These are phyloP conservation scores for Shinisaurus crocodilurus DNA, from an alignment of 2,113 vertebrate genomes.

Conservation along the genomic window DNA sequence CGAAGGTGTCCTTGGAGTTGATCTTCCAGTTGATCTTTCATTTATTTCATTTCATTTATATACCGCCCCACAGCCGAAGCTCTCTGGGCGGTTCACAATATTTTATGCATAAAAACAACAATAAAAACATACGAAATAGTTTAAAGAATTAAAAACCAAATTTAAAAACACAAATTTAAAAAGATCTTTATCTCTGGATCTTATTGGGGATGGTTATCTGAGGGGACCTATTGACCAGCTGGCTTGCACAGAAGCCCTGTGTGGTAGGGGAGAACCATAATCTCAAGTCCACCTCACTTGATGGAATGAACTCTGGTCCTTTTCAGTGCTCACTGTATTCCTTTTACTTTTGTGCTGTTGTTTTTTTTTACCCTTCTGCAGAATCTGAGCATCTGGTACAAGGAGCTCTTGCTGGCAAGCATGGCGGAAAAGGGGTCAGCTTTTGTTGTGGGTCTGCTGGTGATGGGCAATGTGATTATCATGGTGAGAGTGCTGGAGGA, in stretches of 20 bases:
- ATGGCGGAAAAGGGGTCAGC: slow-evolving; percentile 57
- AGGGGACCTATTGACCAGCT: not conserved
- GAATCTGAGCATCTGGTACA: not conserved
- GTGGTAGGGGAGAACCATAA: not conserved
- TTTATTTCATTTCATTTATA: too few species aligned
- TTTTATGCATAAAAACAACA: too few species aligned
- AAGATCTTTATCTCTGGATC: not conserved
- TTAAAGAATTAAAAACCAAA: too few species aligned
- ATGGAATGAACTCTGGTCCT: not conserved
- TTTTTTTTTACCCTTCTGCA: not conserved
- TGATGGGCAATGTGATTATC: slow-evolving; percentile 71
- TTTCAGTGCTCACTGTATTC: not conserved
- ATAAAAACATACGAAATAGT: too few species aligned
- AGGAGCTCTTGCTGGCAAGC: not conserved
- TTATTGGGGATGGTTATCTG: not conserved
- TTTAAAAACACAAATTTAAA: too few species aligned
- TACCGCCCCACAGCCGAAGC: too few species aligned
- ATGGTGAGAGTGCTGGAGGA: slow-evolving; percentile 64
- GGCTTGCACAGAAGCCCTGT: not conserved
- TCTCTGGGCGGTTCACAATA: too few species aligned
- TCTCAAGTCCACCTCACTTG: not conserved
- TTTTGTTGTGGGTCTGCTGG: slow-evolving; percentile 51
- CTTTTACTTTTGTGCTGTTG: not conserved
- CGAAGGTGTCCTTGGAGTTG: not conserved
- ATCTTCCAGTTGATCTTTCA: too few species aligned